Conservation (phyloP, 1,140 invertebrate genomes). For the Aricia agestis region DNA sequence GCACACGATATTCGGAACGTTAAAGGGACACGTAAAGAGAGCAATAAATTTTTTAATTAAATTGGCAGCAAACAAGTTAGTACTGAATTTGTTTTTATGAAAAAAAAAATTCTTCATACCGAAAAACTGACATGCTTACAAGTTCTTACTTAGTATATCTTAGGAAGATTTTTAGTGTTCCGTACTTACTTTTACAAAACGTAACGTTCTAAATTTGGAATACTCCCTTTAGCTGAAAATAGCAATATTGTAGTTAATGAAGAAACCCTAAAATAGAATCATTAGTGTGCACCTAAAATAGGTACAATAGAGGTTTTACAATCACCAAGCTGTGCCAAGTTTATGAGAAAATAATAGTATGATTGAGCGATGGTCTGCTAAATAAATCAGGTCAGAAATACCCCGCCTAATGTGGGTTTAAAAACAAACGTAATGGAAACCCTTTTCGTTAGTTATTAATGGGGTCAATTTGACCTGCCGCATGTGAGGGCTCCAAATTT, state of each 20-base stretch:
- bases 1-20: no score
- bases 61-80: no score
- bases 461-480: neutral
- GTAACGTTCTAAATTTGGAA: no score
- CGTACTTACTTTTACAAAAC: no score
- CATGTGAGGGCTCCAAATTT: neutral
- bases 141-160: no score
- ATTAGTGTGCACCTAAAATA: neutral
- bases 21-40: no score
- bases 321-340: neutral
- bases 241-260: neutral
- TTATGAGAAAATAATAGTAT: neutral
- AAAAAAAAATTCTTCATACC: no score
- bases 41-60: neutral
- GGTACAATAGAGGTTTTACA: neutral
- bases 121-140: no score
- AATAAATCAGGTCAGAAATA: neutral
- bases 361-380: neutral
- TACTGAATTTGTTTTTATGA: neutral
- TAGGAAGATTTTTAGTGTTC: no score
- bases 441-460: conserved; percentile 9
- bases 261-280: neutral
- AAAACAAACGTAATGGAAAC: conserved; percentile 2
- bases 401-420: neutral
- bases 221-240: no score